Base-by-base conservation (phyloP, 2,113 vertebrate genomes). In the Xenopus laevis region DNA sequence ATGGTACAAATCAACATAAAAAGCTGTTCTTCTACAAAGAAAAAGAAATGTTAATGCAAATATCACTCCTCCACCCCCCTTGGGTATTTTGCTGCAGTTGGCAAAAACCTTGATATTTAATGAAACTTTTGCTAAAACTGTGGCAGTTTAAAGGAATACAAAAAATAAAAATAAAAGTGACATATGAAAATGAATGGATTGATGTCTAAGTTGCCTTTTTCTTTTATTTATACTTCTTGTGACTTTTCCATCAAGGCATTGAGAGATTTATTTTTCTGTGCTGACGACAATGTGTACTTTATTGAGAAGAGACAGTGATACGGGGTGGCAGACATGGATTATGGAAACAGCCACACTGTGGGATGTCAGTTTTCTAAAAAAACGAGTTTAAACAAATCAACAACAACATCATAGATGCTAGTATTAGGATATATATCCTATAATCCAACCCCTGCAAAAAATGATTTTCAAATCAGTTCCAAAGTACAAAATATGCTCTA, bases 261-360 rank as follows among this genome's bases (percentile, higher is more conserved):
- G 18, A 62, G 57, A 75, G 65, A 75, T 75, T 68, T 75, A 68
- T 62, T 68, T 63, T 27, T 50, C 55, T 63, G 40, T 63, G 73
- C 58, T 63, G 65, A 75, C 53, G 58, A 75, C 65, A 69, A 75
- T 75, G 46, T 69, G 73, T 62, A 69, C 53, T 62, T 75, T 75
- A 75, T 75, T 75, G 67, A 75, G 72, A 30, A 68, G 65, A 75
- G 23, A 62, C 47, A 68, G 65, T 68, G 65, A 75, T 75, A 62
- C 44, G 65, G 57, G 58, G 69, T 75, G 73, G 61, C 73, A 75
- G 73, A 46, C 58, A 62, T 68, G 65, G 65, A 68, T 75, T 75
- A 68, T 53, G 58, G 58, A 62, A 67, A 68, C 68, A 75, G 59
- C 65, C 59, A 69, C 58, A 69, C 23, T 62, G 66, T 47, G 50